Base-by-base conservation (phyloP, 2,888 invertebrate genomes). In the Lithodes maja region DNA sequence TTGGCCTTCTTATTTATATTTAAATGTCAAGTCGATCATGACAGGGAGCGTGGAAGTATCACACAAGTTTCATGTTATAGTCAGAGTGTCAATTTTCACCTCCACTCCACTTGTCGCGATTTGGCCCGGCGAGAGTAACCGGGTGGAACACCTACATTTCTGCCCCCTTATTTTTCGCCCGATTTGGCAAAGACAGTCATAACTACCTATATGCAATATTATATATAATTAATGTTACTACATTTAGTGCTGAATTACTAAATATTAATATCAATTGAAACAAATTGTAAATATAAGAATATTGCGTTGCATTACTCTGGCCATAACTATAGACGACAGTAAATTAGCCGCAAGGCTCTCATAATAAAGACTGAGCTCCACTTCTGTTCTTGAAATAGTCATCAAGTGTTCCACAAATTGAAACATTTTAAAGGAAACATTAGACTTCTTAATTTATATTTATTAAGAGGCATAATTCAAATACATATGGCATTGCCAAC, bases 61-160 rank as follows among this genome's bases (percentile, higher is more conserved):
- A 78, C 68, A 78, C 52, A 54, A 83, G 68, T 69, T 87, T 87
- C 83, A 83, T 87, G 55, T 79, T 79, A 52, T 75, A 3, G 74
- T 78, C 52, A n/a, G n/a, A 79, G 71, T 83, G 83, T 79, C 83
- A 71, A 83, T 83, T 79, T 87, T 83, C 83, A 79, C 87, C 83
- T 68, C 83, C 82, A 83, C 87, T 69, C 79, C 87, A 83, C 87
- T 83, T 83, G 81, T n/a, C 81, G 77, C 86, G 55, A 83, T 33
- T 49, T 12, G n/a, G 33, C 68, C 87, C 75, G 87, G 83, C 87
- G 71, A 69, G n/a, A 83, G 68, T 87, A 53, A n/a, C 3, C 78
- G 87, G 83, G 81, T 17, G 12, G 5, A 12, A 61, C 61, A 5
- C 12, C 61, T 7, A 5, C 12, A 61, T 7, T 7, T 12, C 5